Evolutionary conservation across 1,140 invertebrate species (phyloP).

Genomic region (Phymastichus coffea): DNA sequence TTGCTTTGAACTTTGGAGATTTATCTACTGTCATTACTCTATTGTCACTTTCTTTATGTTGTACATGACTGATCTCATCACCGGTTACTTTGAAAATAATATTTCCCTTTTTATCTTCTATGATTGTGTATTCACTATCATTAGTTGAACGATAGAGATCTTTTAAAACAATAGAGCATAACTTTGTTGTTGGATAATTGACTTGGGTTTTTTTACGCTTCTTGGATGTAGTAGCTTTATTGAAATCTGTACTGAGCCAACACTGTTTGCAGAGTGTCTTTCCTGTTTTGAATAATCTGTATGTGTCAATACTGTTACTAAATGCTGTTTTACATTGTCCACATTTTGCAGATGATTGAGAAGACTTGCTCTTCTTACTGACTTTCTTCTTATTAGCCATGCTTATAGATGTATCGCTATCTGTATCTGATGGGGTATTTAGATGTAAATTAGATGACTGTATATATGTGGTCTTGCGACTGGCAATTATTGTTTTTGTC

Average conservation of each 20-base stretch:
- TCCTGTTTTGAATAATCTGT: slow-evolving; percentile 40
- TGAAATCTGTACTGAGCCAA: slow-evolving; percentile 40
- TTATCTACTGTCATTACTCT: no score
- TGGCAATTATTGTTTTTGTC: slow-evolving; percentile 42
- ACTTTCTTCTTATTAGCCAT: slow-evolving; percentile 24
- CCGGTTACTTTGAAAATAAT: slow-evolving; percentile 30
- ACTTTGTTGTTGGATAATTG: slow-evolving; percentile 33
- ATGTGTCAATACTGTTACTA: slow-evolving; percentile 35
- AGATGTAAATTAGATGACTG: slow-evolving; percentile 30
- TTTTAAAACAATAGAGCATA: slow-evolving; percentile 45
- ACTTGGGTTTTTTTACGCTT: slow-evolving; percentile 14
- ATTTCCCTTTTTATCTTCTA: slow-evolving; percentile 36
- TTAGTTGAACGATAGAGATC: slow-evolving; percentile 37
- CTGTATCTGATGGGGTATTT: slow-evolving; percentile 30
- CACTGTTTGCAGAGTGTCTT: slow-evolving; percentile 44
- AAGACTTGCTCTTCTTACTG: slow-evolving; percentile 15
- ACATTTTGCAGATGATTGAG: slow-evolving; percentile 32
- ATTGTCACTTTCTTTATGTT: background rate
- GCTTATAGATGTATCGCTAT: slow-evolving; percentile 31
- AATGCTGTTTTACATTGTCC: slow-evolving; percentile 36
- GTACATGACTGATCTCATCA: background rate
- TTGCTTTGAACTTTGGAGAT: no score
- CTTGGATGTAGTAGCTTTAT: slow-evolving; percentile 8
- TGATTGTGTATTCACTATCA: slow-evolving; percentile 30
- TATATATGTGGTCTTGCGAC: slow-evolving; percentile 44